phyloP scores from a whole-genome alignment of 2,888 invertebrate species.

The Cynaeus angustus region DNA sequence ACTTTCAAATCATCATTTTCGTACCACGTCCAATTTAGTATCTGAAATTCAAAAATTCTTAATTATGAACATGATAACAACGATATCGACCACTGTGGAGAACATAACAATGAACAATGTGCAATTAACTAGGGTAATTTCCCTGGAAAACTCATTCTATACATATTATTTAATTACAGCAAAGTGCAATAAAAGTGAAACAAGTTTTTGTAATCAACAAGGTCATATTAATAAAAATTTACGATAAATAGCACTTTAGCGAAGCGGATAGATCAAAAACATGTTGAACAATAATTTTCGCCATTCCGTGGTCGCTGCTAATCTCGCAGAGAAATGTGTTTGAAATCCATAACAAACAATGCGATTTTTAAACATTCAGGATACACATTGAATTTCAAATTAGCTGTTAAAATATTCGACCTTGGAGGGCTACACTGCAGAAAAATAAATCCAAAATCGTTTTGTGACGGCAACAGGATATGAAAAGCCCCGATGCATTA shows the following conservation, averaged over 20 bases:
- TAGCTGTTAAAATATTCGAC: conserved; percentile 50
- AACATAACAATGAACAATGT: background rate
- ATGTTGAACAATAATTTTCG: conserved; percentile 35
- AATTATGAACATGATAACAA: conserved; percentile 38
- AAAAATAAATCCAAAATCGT: conserved; percentile 35
- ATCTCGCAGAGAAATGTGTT: conserved; percentile 21
- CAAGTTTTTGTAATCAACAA: conserved; percentile 48
- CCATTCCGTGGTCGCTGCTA: conserved; percentile 13
- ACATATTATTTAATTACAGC: conserved; percentile 30
- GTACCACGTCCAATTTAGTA: conserved; percentile 54
- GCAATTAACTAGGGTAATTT: conserved; percentile 16
- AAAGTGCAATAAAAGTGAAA: conserved; percentile 46
- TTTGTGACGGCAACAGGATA: conserved; percentile 17
- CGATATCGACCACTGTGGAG: conserved; percentile 9
- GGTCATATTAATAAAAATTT: conserved; percentile 48
- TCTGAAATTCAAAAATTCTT: conserved; percentile 51
- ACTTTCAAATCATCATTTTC: conserved; percentile 54
- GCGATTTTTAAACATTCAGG: conserved; percentile 46
- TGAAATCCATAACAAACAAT: conserved; percentile 41
- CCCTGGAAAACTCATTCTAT: conserved; percentile 27
- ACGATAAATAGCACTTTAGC: conserved; percentile 36
- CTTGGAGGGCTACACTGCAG: conserved; percentile 42
- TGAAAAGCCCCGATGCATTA: background rate
- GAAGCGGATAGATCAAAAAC: conserved; percentile 40
- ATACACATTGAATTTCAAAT: conserved; percentile 52